Evolutionary conservation across 1,140 invertebrate genomes (phyloP).

Genomic region (Rhysida immarginata): DNA sequence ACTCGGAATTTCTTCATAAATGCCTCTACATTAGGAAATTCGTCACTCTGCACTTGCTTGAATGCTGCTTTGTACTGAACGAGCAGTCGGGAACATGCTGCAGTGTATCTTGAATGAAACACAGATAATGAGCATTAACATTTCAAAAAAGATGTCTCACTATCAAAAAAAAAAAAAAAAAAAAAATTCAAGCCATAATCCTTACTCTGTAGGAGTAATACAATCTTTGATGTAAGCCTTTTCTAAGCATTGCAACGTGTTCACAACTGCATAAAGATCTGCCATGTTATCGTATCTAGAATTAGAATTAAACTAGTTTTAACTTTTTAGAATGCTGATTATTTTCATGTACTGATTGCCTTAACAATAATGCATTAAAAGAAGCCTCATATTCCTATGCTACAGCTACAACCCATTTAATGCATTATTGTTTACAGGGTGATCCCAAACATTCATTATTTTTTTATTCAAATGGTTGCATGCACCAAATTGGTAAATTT

Average conservation of each 20-base stretch:
- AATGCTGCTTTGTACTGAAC: conserved; percentile 96
- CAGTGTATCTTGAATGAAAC: conserved; percentile 95
- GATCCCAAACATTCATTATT: too few relatives aligned
- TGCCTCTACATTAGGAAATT: conserved; percentile 76
- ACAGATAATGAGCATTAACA: too few relatives aligned
- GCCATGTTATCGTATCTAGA: conserved; percentile 77
- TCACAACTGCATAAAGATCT: conserved; percentile 92
- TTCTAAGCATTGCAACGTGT: conserved; percentile 91
- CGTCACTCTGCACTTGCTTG: conserved; percentile 85
- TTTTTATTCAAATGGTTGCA: too few relatives aligned
- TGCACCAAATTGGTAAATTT: too few relatives aligned
- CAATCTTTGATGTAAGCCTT: conserved; percentile 97
- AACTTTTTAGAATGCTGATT: neutral
- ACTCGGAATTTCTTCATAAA: conserved; percentile 81
- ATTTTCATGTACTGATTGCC: too few relatives aligned
- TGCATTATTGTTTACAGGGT: too few relatives aligned
- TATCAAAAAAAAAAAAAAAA: too few relatives aligned
- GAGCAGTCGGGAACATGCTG: conserved; percentile 86
- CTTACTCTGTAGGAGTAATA: conserved; percentile 46
- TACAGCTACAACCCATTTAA: too few relatives aligned
- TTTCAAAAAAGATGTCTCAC: too few relatives aligned
- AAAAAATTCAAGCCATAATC: too few relatives aligned
- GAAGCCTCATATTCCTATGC: too few relatives aligned
- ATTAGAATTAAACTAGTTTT: neutral
- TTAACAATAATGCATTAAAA: conserved; percentile 4